Base-by-base conservation (phyloP, 2,888 invertebrate species). In the Trachelus tabidus region DNA sequence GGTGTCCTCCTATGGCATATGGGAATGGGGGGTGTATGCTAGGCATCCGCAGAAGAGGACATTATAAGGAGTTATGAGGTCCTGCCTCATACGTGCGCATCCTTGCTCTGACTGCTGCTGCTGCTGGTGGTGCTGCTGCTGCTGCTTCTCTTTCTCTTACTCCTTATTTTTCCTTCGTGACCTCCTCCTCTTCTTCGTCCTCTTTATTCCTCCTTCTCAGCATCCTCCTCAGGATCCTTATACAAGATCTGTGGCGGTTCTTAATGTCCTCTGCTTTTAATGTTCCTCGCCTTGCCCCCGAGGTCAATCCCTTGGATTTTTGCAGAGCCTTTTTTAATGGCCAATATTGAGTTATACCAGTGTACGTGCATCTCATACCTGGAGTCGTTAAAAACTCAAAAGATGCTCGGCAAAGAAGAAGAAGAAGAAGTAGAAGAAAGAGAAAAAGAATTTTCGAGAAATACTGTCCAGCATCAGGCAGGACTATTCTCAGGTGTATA, bases 1-100 rank as follows among this genome's bases (percentile, higher is more conserved):
- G 79, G 81, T 79, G 80, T 86, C 82, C 80, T 80, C 84, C 87
- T 84, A 87, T 85, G 83, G 89, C 86, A 85, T 85, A 87, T 86
- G 87, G 85, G 87, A 86, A 86, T 83, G 89, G 87, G 87, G 89
- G 89, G 89, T 90, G 88, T 90, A 89, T 86, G 89, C 89, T 89
- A 90, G 89, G 90, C 88, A 90, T 90, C 89, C 89, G 86, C 88
- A 88, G 89, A 90, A 90, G 90, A 90, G 90, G 90, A 90, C 90
- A 90, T 90, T 90, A 90, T 89, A 90, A 90, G 89, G 90, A 90
- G 89, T 90, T 90, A 90, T 90, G 90, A 90, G 90, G 90, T 90
- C 88, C 90, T 90, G 90, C 87, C 86, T 90, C 89, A 90, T 90
- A 90, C 90, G 90, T 89, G 90, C 88, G 88, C 87, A 87, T 89